phyloP scores from a whole-genome alignment of 35 echinoderm and acorn worm genomes.

The Acanthaster planci region DNA sequence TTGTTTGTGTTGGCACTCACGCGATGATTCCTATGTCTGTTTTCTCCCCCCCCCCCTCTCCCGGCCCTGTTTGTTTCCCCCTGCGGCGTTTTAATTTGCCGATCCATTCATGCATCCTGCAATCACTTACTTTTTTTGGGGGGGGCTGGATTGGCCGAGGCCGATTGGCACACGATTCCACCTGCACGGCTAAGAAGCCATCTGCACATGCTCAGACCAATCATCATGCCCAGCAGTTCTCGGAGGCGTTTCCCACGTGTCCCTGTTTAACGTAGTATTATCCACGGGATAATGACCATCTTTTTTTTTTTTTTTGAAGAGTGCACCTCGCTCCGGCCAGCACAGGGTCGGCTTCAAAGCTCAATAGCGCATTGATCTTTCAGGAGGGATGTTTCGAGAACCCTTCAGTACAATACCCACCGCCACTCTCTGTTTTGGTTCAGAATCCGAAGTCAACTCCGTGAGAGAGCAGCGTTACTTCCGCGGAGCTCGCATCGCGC shows the following conservation, averaged over 20 bases:
- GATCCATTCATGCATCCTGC: neutral
- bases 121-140: neutral
- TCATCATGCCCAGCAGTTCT: neutral
- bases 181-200: neutral
- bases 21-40: neutral
- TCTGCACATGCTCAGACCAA: slow-evolving; percentile 13
- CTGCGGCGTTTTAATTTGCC: neutral
- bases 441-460: neutral
- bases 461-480: neutral
- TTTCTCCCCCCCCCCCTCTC: neutral
- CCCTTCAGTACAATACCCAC: neutral
- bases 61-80: neutral
- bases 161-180: neutral
- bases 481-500: neutral
- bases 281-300: slow-evolving; percentile 9
- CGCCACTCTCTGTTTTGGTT: neutral
- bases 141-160: neutral
- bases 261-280: neutral
- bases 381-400: neutral
- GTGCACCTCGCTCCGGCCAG: neutral
- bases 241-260: slow-evolving; percentile 13
- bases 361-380: neutral
- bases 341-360: neutral
- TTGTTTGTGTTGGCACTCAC: slow-evolving; percentile 25
- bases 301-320: neutral